phyloP scores from a whole-genome alignment of 2,888 invertebrate genomes.

The Laspeyria flexula region DNA sequence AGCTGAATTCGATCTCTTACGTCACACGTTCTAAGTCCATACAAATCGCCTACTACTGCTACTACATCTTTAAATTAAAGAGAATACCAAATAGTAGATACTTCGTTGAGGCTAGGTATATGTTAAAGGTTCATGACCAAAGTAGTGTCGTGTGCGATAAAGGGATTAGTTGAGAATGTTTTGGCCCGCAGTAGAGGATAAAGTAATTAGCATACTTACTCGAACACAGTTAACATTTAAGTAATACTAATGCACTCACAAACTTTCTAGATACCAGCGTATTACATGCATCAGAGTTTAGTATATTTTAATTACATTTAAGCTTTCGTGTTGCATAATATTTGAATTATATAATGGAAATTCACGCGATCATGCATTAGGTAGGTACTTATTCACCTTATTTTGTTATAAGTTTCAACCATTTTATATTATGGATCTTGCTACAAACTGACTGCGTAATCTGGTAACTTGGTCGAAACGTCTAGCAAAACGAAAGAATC shows the following conservation, averaged over 20 bases:
- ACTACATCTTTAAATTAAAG: neutral
- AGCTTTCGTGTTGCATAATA: too few relatives aligned
- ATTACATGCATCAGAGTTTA: neutral
- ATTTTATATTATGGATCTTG: too few relatives aligned
- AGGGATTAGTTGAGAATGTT: conserved; percentile 41
- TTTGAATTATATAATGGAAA: too few relatives aligned
- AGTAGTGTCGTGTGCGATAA: conserved; percentile 30
- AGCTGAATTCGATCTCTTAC: neutral
- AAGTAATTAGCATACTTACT: conserved; percentile 33
- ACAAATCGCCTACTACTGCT: neutral
- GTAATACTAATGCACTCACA: conserved; percentile 4
- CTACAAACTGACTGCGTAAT: too few relatives aligned
- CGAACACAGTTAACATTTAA: conserved; percentile 3
- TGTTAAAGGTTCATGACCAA: conserved; percentile 26
- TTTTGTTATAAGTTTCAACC: too few relatives aligned
- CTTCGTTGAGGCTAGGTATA: conserved; percentile 8
- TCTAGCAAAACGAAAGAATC: too few relatives aligned
- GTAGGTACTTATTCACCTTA: too few relatives aligned
- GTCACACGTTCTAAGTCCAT: neutral
- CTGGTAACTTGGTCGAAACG: too few relatives aligned
- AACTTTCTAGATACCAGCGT: neutral
- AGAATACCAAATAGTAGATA: neutral
- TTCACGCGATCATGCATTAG: too few relatives aligned
- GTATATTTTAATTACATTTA: neutral
- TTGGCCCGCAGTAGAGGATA: conserved; percentile 16